Evolutionary conservation across 1,140 invertebrate genomes (phyloP), one percentile per base, ranked within the genome.

Genomic region (Drosophila guanche): DNA sequence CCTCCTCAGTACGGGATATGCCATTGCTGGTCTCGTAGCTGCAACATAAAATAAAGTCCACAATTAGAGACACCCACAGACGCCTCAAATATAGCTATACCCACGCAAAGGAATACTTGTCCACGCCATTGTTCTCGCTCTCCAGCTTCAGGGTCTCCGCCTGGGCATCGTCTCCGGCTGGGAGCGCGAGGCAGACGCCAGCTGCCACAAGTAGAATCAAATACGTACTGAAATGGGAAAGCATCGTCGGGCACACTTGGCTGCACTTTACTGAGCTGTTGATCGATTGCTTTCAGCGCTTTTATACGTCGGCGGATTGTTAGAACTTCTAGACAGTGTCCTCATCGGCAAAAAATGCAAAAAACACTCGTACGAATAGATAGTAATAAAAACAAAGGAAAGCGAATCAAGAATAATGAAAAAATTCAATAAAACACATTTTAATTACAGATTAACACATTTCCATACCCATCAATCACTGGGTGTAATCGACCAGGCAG

Each of bases 1-100:
- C 95, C 43, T 92, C 91, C 83, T 96, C 95, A 60, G 93, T 90
- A 12, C 93, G 93, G 0, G 92, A 90, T n/a, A 94, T 95, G 8
- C 95, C 95, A 78, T 96, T 94, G 40, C 93, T 95, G 12, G 95
- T 95, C 67, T 95, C 95, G 89, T 94, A 95, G 27, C 93, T 94
- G 43, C 5, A 7, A 3, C 20, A 40, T 0, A 0, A 25, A 33
- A 47, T 16, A 33, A 27, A 16, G 7, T 23, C 29, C 14, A n/a
- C 2, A 33, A 29, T 16, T 2, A 22, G 12, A 1, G 1, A 60
- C 20, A 41, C 6, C 41, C 23, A 37, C 14, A 42, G 2, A 23
- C 5, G 16, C 22, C 7, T 55, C 8, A 1, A 45, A 14, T 51
- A 23, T 22, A 42, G 14, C 14, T 46, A 20, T 48, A 72, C 93